Conservation (phyloP, 2,113 vertebrate species). For the Alligator mississippiensis region DNA sequence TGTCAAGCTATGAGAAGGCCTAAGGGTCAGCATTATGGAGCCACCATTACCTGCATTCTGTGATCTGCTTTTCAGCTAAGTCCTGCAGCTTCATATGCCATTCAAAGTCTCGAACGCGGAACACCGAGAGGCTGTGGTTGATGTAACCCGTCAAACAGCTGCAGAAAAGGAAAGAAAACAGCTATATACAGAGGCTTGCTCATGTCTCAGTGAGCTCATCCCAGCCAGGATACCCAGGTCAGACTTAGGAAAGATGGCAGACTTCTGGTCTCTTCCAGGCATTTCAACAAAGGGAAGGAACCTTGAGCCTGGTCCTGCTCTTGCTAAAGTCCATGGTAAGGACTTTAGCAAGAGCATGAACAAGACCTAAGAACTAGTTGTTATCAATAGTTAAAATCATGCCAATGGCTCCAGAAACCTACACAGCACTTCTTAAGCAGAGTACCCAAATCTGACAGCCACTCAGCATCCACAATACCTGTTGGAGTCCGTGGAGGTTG, state of each 20-base stretch:
- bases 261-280: background rate
- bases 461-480: background rate
- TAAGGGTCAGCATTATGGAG: fast-evolving
- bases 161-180: background rate
- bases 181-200: background rate
- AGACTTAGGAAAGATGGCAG: background rate
- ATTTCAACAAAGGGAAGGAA: background rate
- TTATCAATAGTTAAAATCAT: background rate
- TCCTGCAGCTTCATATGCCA: background rate
- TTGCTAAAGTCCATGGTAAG: background rate
- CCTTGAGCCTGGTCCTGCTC: background rate
- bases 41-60: constrained; percentile 86
- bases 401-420: fast-evolving
- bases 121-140: constrained; percentile 88
- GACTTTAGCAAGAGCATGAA: background rate
- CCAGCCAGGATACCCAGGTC: background rate
- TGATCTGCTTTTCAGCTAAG: constrained; percentile 32
- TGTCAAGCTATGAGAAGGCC: no score
- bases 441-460: background rate
- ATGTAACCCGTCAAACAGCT: constrained; percentile 92
- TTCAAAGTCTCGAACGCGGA: constrained; percentile 78
- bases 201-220: background rate
- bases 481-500: background rate
- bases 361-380: background rate
- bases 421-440: fast-evolving